Evolutionary conservation across 1,140 invertebrate genomes (phyloP).

Genomic region (Drosophila ohnishii): DNA sequence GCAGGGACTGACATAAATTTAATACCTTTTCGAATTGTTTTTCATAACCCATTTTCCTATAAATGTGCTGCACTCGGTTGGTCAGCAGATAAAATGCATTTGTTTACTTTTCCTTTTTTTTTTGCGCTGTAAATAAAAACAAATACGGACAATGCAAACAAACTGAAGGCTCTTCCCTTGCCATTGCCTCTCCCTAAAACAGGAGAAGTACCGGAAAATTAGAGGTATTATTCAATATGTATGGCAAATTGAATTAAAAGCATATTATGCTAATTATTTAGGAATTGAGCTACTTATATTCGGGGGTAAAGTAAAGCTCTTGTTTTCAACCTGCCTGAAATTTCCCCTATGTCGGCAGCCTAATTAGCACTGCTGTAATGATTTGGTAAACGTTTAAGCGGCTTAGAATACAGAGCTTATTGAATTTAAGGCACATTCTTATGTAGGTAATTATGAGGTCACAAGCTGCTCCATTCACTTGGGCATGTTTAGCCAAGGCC

Average conservation of each 20-base stretch:
- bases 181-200: neutral
- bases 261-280: neutral
- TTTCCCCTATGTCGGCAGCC: too few relatives aligned
- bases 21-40: conserved; percentile 67
- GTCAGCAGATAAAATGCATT: conserved; percentile 65
- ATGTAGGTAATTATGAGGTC: conserved; percentile 24
- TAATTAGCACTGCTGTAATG: conserved; percentile 5
- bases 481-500: conserved; percentile 5
- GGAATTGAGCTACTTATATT: neutral
- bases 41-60: conserved; percentile 53
- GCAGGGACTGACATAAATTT: conserved; percentile 60
- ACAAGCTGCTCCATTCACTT: conserved; percentile 8
- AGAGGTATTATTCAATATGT: neutral
- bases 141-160: conserved; percentile 7
- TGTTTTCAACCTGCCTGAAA: neutral
- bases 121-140: conserved; percentile 32
- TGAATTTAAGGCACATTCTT: conserved; percentile 11
- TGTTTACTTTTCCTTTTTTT: conserved; percentile 29
- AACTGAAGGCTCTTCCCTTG: neutral
- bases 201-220: neutral
- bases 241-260: neutral
- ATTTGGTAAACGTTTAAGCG: conserved; percentile 9
- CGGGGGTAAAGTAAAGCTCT: neutral
- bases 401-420: conserved; percentile 8
- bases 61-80: conserved; percentile 55